Conservation (phyloP, 2,113 vertebrate species). For the Coptodon bakossiorum region DNA sequence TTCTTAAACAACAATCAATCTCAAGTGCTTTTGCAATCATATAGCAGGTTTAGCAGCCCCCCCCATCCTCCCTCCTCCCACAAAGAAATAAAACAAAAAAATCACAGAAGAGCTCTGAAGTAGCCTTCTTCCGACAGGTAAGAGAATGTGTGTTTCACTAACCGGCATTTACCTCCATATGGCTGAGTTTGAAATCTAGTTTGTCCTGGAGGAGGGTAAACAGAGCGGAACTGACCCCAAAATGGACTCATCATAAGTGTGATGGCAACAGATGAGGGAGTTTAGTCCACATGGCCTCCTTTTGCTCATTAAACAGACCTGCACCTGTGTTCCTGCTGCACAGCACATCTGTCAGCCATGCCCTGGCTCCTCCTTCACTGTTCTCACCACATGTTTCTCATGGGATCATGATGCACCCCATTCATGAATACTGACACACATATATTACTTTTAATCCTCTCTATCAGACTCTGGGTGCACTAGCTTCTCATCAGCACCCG, state of each 20-base stretch:
- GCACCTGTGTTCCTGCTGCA: constrained; percentile 68
- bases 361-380: constrained; percentile 10
- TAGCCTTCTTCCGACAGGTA: background rate
- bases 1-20: background rate
- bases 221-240: constrained; percentile 55
- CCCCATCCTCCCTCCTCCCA: background rate
- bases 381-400: constrained; percentile 1
- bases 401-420: background rate
- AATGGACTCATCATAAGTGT: constrained; percentile 67
- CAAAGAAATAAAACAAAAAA: background rate
- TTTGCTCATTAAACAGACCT: constrained; percentile 61
- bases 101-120: background rate
- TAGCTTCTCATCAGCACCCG: background rate
- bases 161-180: constrained; percentile 26
- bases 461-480: background rate
- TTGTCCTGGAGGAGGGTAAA: constrained; percentile 41
- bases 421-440: constrained; percentile 33
- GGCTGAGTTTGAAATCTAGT: constrained; percentile 13
- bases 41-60: background rate
- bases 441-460: constrained; percentile 12
- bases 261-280: constrained; percentile 68
- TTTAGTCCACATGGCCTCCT: constrained; percentile 64
- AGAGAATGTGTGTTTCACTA: background rate
- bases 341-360: constrained; percentile 60
- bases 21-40: background rate